phyloP scores from a whole-genome alignment of 2,888 invertebrate species.

The Microchrysa polita region DNA sequence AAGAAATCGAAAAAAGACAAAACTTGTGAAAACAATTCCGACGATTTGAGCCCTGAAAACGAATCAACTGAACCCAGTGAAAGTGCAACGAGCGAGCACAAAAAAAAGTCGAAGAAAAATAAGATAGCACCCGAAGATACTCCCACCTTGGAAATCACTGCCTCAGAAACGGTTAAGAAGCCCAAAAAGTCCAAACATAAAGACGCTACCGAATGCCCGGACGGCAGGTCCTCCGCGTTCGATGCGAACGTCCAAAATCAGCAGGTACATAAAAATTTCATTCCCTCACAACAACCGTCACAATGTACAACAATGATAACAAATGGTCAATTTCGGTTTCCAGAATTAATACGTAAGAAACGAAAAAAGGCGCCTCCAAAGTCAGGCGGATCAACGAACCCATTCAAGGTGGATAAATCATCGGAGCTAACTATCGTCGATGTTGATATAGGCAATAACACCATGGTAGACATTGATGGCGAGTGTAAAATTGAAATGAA shows the following conservation, averaged over 20 bases:
- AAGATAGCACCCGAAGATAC: slow-evolving; percentile 45
- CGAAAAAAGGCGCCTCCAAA: not conserved
- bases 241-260: not conserved
- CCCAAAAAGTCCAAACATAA: slow-evolving; percentile 14
- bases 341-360: slow-evolving; percentile 14
- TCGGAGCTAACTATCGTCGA: not conserved
- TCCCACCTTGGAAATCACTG: slow-evolving; percentile 30
- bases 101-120: slow-evolving; percentile 44
- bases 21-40: slow-evolving; percentile 36
- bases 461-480: not conserved
- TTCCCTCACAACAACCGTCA: not conserved
- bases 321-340: slow-evolving; percentile 23
- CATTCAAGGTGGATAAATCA: too few relatives aligned
- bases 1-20: slow-evolving; percentile 46
- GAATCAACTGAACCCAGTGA: slow-evolving; percentile 43
- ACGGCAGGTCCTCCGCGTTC: not conserved
- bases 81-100: slow-evolving; percentile 22
- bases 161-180: not conserved
- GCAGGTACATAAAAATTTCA: slow-evolving; percentile 1
- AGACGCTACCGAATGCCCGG: not conserved
- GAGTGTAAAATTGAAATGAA: slow-evolving; percentile 50
- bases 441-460: not conserved
- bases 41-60: slow-evolving; percentile 36
- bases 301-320: not conserved
- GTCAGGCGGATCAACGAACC: not conserved